Conservation (phyloP, 1,140 invertebrate genomes). For the Drosophila trapezifrons region DNA sequence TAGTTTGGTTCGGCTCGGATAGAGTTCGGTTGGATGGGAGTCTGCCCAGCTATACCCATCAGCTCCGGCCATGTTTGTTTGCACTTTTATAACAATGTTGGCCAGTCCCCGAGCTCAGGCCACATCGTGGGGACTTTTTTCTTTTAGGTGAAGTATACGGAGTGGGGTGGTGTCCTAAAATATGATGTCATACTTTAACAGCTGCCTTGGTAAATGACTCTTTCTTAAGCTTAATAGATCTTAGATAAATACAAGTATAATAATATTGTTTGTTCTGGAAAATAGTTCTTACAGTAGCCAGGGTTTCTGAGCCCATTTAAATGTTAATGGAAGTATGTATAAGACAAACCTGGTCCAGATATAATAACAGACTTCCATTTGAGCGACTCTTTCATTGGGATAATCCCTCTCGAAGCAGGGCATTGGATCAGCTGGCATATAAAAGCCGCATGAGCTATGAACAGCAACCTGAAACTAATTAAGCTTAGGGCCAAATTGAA, state of each 20-base stretch:
- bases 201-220: not conserved
- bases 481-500: constrained; percentile 39
- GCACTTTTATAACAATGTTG: constrained; percentile 80
- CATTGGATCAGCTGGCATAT: constrained; percentile 3
- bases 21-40: constrained; percentile 10
- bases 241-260: not conserved
- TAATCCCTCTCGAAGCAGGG: constrained; percentile 16
- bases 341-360: not conserved
- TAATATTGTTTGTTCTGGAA: too few relatives aligned
- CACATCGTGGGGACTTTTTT: constrained; percentile 15
- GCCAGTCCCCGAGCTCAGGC: constrained; percentile 26
- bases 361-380: not conserved
- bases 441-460: not conserved
- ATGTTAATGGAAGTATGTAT: not conserved
- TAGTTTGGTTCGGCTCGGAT: constrained; percentile 22
- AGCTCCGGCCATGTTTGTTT: constrained; percentile 65
- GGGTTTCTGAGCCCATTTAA: too few relatives aligned
- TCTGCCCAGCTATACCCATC: constrained; percentile 6
- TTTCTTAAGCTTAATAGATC: not conserved
- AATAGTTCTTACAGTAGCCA: too few relatives aligned
- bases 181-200: constrained; percentile 71
- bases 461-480: constrained; percentile 48
- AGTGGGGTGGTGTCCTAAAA: constrained; percentile 33
- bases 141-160: not conserved
- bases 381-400: not conserved